These are phyloP conservation scores for Drosophila merina DNA, from an alignment of 2,888 invertebrate genomes.

Conservation along the genomic window DNA sequence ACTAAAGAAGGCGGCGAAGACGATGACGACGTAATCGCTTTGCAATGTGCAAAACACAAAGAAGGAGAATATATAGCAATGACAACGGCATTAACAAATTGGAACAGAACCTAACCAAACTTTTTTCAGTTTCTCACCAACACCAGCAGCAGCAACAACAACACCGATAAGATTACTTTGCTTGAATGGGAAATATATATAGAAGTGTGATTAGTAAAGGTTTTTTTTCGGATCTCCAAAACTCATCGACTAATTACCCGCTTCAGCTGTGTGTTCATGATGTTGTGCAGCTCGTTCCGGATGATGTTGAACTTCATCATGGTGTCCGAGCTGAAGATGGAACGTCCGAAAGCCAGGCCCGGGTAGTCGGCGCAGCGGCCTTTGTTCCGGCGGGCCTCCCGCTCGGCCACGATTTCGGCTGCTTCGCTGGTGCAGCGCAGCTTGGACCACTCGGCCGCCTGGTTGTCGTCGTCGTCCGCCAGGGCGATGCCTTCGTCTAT, in stretches of 20 bases:
- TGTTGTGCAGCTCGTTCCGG: conserved; percentile 98
- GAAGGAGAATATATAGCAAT: conserved; percentile 13
- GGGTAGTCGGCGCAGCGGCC: conserved; percentile 96
- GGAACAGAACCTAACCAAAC: conserved; percentile 71
- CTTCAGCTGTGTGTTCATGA: conserved; percentile 97
- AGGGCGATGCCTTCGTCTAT: conserved; percentile 85
- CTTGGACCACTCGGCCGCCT: conserved; percentile 91
- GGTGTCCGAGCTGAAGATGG: conserved; percentile 97
- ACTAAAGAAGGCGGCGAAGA: conserved; percentile 46
- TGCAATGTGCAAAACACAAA: conserved; percentile 60
- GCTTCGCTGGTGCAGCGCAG: conserved; percentile 95
- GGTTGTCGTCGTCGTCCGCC: conserved; percentile 88
- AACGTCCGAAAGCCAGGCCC: conserved; percentile 94
- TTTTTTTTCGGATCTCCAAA: neutral
- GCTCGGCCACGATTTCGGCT: conserved; percentile 93
- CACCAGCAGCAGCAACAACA: conserved; percentile 3
- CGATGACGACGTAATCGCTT: conserved; percentile 74
- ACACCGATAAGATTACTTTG: conserved; percentile 11
- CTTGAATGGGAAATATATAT: conserved; percentile 31
- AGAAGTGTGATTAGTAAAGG: conserved; percentile 37
- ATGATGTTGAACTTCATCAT: conserved; percentile 99
- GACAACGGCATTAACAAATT: conserved; percentile 35
- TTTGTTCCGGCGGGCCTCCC: conserved; percentile 90
- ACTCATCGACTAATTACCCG: conserved; percentile 88
- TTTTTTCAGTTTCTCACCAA: conserved; percentile 32